Conservation (phyloP, 2,888 invertebrate genomes). For the Lathronympha strigana region DNA sequence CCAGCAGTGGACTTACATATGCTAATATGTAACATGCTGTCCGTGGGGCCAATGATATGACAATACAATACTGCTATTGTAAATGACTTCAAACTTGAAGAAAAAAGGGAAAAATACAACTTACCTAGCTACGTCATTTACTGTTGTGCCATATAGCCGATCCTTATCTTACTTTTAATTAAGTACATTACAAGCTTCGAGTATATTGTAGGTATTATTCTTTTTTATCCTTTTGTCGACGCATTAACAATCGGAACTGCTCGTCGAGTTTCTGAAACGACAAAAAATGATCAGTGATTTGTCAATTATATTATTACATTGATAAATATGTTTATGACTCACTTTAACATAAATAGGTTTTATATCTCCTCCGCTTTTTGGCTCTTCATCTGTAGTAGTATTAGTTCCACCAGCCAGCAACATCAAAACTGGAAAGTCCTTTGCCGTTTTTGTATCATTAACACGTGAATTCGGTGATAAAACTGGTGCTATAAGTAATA, state of each 20-base stretch:
- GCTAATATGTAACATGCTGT: no score
- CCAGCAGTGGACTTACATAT: no score
- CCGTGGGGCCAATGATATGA: no score
- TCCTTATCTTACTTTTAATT: background rate
- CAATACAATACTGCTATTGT: background rate
- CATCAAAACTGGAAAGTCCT: conserved; percentile 69
- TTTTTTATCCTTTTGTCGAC: conserved; percentile 38
- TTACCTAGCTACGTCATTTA: background rate
- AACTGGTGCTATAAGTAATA: conserved; percentile 63
- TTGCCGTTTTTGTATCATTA: conserved; percentile 64
- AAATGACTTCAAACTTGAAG: conserved; percentile 1
- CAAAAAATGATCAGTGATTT: background rate
- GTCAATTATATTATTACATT: background rate
- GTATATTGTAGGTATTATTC: background rate
- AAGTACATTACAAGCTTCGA: conserved; percentile 13
- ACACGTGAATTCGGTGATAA: conserved; percentile 59
- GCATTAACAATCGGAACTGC: conserved; percentile 44
- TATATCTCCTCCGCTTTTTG: conserved; percentile 44
- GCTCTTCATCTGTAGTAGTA: conserved; percentile 37
- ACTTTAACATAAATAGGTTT: conserved; percentile 71
- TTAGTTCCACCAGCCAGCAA: conserved; percentile 57
- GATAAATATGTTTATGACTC: conserved; percentile 46
- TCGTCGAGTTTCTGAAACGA: conserved; percentile 61
- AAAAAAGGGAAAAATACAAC: background rate
- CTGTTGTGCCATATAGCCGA: background rate